Percentiles rank a stretch among this genome's conserved stretches.
Evolutionary conservation across 2,113 vertebrate genomes (phyloP).

Genomic region (Cochlearius cochlearius): DNA sequence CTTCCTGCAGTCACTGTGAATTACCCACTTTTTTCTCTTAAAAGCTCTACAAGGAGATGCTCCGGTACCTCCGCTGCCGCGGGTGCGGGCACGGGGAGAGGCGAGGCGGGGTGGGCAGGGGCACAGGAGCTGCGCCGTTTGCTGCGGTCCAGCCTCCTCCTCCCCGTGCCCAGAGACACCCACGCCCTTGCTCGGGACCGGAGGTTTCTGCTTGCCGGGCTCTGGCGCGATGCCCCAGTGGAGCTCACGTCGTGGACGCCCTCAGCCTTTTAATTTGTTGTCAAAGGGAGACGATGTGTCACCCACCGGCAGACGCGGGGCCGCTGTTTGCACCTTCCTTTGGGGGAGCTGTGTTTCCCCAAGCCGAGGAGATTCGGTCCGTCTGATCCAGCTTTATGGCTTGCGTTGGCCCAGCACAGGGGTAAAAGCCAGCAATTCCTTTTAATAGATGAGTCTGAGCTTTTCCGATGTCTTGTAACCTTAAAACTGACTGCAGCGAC

Average conservation of each 20-base stretch:
- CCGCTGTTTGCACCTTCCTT: background rate
- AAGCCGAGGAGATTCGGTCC: fast-evolving
- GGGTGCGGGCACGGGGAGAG: background rate
- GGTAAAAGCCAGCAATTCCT: background rate
- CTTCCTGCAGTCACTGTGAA: background rate
- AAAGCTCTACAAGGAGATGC: fast-evolving
- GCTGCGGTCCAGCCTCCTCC: background rate
- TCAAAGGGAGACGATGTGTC: fast-evolving
- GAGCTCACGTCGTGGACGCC: fast-evolving
- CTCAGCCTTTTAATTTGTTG: background rate
- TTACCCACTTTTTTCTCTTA: background rate
- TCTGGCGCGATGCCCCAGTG: background rate
- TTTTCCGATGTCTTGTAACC: background rate
- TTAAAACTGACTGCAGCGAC: background rate
- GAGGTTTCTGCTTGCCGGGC: too few relatives aligned
- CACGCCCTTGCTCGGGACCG: background rate
- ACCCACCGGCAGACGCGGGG: fast-evolving
- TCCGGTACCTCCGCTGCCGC: background rate
- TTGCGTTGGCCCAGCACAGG: fast-evolving
- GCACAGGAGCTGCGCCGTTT: background rate
- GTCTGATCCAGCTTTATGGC: background rate
- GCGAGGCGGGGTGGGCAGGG: background rate
- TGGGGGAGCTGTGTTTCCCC: background rate
- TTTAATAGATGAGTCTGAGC: background rate
- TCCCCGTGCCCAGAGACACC: background rate